These are phyloP conservation scores for Anas platyrhynchos DNA, from an alignment of 2,113 vertebrate genomes.

Conservation along the genomic window DNA sequence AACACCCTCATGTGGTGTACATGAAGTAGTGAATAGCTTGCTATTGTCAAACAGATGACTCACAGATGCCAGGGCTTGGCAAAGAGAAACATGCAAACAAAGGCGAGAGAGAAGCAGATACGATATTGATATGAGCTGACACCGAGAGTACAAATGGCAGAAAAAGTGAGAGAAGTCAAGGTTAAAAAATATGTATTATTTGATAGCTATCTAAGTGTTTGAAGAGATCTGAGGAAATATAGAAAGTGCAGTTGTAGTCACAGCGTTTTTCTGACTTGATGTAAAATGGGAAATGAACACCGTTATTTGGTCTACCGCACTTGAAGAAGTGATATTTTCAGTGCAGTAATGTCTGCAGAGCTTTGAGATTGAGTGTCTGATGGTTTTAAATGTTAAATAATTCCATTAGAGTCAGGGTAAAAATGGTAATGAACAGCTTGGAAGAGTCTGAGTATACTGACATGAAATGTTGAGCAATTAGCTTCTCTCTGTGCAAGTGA, in stretches of 20 bases:
- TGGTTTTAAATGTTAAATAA: constrained; percentile 61
- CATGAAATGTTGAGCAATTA: constrained; percentile 56
- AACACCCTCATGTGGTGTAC: constrained; percentile 43
- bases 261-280: not conserved
- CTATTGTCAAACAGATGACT: not conserved
- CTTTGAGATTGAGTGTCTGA: constrained; percentile 15
- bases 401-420: constrained; percentile 31
- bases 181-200: not conserved
- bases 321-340: not conserved
- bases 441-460: constrained; percentile 31
- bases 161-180: not conserved
- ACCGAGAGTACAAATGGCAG: not conserved
- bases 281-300: not conserved
- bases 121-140: not conserved
- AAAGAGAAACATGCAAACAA: not conserved
- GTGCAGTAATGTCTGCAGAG: not conserved
- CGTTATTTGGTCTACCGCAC: not conserved
- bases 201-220: not conserved
- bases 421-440: constrained; percentile 62
- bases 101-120: not conserved
- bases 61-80: not conserved
- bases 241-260: not conserved
- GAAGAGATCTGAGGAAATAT: not conserved
- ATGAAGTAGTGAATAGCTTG: not conserved
- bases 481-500: constrained; percentile 27